Evolutionary conservation across 1,140 invertebrate species (phyloP), one percentile per base, ranked within the genome.

Genomic region (Orchesella cincta): DNA sequence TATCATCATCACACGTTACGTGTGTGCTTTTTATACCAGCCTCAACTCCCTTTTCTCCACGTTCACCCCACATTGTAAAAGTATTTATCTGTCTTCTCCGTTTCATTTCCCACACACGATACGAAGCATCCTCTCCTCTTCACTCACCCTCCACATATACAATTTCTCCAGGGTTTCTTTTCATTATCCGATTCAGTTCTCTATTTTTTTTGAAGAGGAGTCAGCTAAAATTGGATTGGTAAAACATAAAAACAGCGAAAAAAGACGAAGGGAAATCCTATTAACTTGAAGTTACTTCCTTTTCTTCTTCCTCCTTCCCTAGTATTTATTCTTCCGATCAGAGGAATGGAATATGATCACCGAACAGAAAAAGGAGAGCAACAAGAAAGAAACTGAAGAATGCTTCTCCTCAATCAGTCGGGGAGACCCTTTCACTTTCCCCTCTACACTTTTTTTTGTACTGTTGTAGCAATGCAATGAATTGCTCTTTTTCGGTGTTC

Each of bases 281-380:
- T 67, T 67, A 67, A 67, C 62, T 67, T 67, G 26, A 67, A 67
- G 62, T 67, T 67, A 67, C 62, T 67, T 67, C 62, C 62, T 67
- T 29, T 33, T 67, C 12, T n/a, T 67, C 14, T 57, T 23, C 62
- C 62, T 67, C 62, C 62, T 67, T 67, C 39, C 39, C 39, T 46
- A 12, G 62, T 67, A 67, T 67, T 67, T 67, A 33, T 67, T 67
- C 62, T 67, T 67, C 62, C 62, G 62, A 67, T 67, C 62, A 29
- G 62, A 67, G 8, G 31, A 67, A 67, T 67, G 62, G 31, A 67
- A 57, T 57, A 57, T 57, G 54, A 57, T 57, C 12, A 57, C 54
- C 12, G 54, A 57, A 57, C n/a, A 57, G 12, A 57, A 57, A 23
- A 57, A 57, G 39, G 5, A 46, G 39, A 8, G 39, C 5, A 46